Evolutionary conservation across 1,140 invertebrate genomes (phyloP), one percentile per base, ranked within the genome.

Genomic region (Drosophila teissieri): DNA sequence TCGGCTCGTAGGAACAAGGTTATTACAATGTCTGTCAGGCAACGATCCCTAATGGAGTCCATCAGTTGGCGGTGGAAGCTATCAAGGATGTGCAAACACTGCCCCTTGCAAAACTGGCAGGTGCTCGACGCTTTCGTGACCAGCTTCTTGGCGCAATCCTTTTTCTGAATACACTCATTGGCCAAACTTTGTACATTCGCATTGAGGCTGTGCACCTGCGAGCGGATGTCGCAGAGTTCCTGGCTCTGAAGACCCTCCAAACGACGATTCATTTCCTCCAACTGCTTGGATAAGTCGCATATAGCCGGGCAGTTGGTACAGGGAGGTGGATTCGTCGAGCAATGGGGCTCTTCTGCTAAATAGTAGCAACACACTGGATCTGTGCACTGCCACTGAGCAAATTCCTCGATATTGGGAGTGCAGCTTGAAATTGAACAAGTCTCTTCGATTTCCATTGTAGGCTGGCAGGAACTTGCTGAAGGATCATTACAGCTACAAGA

Each of bases 1-100:
- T 91, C 86, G 3, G 74, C 55, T 7, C 86, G 69, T 15, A 91
- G 44, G 0, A 90, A 49, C 6, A 91, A 46, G 0, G 82, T 72
- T 2, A 91, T 31, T 0, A 80, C 46, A 4, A 88, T 36, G 14
- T 91, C 70, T 0, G 44, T 37, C 4, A 44, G 40, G 2, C n/a
- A 22, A 0, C 73, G 64, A 2, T 24, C 2, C 0, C 77, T 80
- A 5, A 89, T 73, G 0, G 65, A 8, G 2, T 67, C 42, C 24
- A 49, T 45, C 3, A 89, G 34, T n/a, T 69, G 27, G 2, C 17
- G 10, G 1, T 65, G 42, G 27, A 89, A 73, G 8, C 46, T 54
- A 8, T n/a, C 1, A 0, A 80, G 31, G 0, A 83, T 4, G 0
- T 73, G 54, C 1, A 84, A 24, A 1, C 61, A 7, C 5, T 39